Evolutionary conservation across 2,797 vertebrate genomes (phyloP), one percentile per base, ranked within the genome.

Genomic region (Pampus argenteus): DNA sequence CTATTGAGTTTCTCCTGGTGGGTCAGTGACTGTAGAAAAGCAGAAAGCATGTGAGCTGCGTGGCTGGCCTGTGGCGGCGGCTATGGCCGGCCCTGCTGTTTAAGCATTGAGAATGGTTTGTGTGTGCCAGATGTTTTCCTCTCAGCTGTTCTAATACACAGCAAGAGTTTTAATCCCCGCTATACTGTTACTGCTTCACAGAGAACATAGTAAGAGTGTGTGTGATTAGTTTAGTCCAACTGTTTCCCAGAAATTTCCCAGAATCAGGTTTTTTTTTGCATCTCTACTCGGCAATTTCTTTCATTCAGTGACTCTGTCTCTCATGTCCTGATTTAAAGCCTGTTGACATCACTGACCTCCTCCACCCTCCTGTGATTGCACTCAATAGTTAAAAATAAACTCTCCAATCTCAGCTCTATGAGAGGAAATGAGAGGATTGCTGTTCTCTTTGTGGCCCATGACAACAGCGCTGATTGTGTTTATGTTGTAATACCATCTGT

Each of bases 101-200:
- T 72, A 54, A 74, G 54, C 78, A 69, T 56, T 40, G 48, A 74
- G 58, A 66, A 70, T 38, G 38, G 66, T 20, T 64, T 54, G 78
- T 66, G 71, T 47, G 48, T 75, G 85, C 83, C 88, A 92, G 91
- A 90, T 92, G 85, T 92, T 86, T 79, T 29, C 4, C 82, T 88
- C 75, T 85, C 78, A 28, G 75, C 47, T 4, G 20, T 65, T 23
- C 65, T 76, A 88, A 89, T 86, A 76, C 82, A 78, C 60, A 70
- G 47, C 55, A 65, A 55, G 38, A 83, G 59, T 75, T 84, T 87
- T 88, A 89, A 90, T 90, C 87, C 64, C 51, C 1, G 51, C 66
- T 82, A 61, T 67, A 62, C 65, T 40, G 74, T 69, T 69, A 61
- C 47, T 68, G 64, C 61, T 50, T 45, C 60, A 64, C 62, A 64